Conservation (phyloP, 2,888 invertebrate genomes). For the Lamproptera curius region DNA sequence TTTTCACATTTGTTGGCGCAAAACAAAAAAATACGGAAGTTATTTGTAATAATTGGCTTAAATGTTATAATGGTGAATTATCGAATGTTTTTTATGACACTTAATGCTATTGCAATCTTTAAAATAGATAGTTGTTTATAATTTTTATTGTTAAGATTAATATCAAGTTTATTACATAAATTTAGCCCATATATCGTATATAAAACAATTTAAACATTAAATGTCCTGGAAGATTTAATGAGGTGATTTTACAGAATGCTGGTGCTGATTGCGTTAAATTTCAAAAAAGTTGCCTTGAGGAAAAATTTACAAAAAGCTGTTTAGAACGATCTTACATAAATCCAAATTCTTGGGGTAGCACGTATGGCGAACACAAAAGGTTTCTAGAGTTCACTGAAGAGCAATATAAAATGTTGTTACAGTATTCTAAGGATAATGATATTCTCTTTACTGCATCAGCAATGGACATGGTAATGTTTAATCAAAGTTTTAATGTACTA, state of each 20-base stretch:
- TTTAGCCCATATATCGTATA: too few species aligned
- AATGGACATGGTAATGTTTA: constrained; percentile 83
- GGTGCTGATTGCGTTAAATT: constrained; percentile 91
- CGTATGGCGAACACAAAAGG: constrained; percentile 88
- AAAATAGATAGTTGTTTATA: too few species aligned
- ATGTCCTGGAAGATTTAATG: too few species aligned
- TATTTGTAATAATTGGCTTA: too few species aligned
- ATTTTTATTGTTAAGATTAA: too few species aligned
- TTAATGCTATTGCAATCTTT: too few species aligned
- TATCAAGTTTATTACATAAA: too few species aligned
- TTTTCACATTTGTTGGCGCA: neutral
- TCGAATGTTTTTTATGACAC: too few species aligned
- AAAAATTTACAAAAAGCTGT: constrained; percentile 85
- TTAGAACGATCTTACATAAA: constrained; percentile 80
- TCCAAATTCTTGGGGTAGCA: constrained; percentile 85
- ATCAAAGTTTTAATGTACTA: too few species aligned
- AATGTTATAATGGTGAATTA: too few species aligned
- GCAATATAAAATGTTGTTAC: constrained; percentile 80
- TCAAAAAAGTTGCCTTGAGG: constrained; percentile 85
- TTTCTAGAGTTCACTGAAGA: constrained; percentile 84
- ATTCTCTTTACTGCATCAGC: constrained; percentile 88
- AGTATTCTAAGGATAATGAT: constrained; percentile 79
- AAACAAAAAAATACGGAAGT: constrained; percentile 9
- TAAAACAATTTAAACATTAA: too few species aligned
- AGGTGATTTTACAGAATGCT: constrained; percentile 78